Evolutionary conservation across 2,888 invertebrate species (phyloP).

Genomic region (Gnatocerus cornutus): DNA sequence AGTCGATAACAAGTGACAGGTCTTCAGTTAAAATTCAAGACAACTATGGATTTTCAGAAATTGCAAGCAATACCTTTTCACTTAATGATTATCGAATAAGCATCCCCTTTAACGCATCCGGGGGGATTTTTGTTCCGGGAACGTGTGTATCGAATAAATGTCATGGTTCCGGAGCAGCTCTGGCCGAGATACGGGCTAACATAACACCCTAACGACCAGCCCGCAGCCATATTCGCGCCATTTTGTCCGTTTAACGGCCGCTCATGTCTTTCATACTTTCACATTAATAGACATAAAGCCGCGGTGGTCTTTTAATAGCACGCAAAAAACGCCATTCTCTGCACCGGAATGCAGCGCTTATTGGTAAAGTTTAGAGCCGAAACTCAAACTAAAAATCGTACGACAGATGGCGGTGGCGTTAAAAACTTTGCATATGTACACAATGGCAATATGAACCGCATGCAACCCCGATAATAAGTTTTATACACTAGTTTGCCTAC

Average conservation of each 20-base stretch:
- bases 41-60: not conserved
- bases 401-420: constrained; percentile 8
- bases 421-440: constrained; percentile 22
- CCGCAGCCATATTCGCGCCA: constrained; percentile 49
- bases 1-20: no score
- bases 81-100: constrained; percentile 22
- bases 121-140: constrained; percentile 23
- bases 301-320: constrained; percentile 27
- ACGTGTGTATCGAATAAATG: constrained; percentile 43
- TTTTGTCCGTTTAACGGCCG: constrained; percentile 51
- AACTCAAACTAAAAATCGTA: constrained; percentile 15
- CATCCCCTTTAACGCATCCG: constrained; percentile 27
- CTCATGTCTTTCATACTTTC: constrained; percentile 53
- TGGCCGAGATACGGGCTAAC: constrained; percentile 36
- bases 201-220: constrained; percentile 45
- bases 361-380: constrained; percentile 30
- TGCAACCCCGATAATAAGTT: constrained; percentile 19
- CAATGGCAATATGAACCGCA: constrained; percentile 3
- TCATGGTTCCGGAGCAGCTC: constrained; percentile 39
- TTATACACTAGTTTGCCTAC: not conserved
- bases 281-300: constrained; percentile 49
- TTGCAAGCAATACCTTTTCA: not conserved
- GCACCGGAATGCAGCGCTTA: constrained; percentile 31
- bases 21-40: no score
- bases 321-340: constrained; percentile 8